phyloP scores from a whole-genome alignment of 2,113 vertebrate species.

The Lucifuga dentata region DNA sequence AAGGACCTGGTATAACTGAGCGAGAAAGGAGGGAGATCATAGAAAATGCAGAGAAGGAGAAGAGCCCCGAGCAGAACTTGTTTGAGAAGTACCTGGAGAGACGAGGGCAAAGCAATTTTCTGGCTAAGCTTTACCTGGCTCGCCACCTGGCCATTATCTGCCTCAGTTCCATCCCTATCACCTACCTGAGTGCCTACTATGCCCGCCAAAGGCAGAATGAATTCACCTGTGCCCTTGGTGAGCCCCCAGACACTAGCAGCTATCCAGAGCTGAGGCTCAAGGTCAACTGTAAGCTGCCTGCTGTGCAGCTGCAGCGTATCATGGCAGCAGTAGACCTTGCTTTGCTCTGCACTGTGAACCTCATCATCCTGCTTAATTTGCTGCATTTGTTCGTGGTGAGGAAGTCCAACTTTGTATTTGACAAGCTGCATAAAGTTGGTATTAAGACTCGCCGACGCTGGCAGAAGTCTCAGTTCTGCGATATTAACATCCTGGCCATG shows the following conservation, averaged over 20 bases:
- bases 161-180: conserved; percentile 95
- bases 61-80: conserved; percentile 98
- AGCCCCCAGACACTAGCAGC: conserved; percentile 90
- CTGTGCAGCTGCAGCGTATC: conserved; percentile 97
- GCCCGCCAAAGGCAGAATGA: conserved; percentile 97
- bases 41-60: conserved; percentile 98
- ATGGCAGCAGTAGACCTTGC: conserved; percentile 94
- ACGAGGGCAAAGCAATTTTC: conserved; percentile 95
- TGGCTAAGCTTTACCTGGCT: conserved; percentile 95
- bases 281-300: conserved; percentile 96
- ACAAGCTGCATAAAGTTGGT: conserved; percentile 98
- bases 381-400: conserved; percentile 97
- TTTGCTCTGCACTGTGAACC: conserved; percentile 95
- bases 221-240: conserved; percentile 94
- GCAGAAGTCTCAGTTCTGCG: conserved; percentile 99
- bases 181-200: conserved; percentile 96
- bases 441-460: conserved; percentile 96
- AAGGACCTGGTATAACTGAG: conserved; percentile 96
- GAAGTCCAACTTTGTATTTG: conserved; percentile 99
- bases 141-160: conserved; percentile 96
- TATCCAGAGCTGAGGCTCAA: conserved; percentile 85
- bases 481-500: conserved; percentile 99
- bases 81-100: conserved; percentile 98
- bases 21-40: conserved; percentile 96
- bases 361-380: conserved; percentile 95